Conservation (phyloP, 2,113 vertebrate genomes). For the Lutjanus erythropterus region DNA sequence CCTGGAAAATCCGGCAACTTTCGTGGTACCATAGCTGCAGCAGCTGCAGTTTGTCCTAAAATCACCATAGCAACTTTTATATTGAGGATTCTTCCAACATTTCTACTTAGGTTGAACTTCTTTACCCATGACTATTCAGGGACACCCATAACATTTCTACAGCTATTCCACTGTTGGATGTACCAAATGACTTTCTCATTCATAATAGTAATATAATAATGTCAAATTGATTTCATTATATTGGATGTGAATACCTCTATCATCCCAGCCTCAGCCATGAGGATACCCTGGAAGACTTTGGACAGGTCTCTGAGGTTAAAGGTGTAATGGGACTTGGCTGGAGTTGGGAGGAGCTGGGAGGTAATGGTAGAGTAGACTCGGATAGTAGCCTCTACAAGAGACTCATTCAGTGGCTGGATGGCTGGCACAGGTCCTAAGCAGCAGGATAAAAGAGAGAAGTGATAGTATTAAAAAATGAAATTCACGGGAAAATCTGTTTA, state of each 20-base stretch:
- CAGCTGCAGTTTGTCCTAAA: conserved; percentile 87
- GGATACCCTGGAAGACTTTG: conserved; percentile 95
- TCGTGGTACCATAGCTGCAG: conserved; percentile 94
- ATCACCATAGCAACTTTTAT: background rate
- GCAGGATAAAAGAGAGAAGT: background rate
- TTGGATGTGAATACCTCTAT: conserved; percentile 78
- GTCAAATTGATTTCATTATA: background rate
- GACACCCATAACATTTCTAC: background rate
- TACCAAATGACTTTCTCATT: background rate
- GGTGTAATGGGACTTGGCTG: conserved; percentile 94
- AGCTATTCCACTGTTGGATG: background rate
- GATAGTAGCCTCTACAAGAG: conserved; percentile 90
- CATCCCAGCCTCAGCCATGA: conserved; percentile 89
- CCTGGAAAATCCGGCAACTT: conserved; percentile 92
- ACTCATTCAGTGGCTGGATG: conserved; percentile 81
- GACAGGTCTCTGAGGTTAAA: conserved; percentile 96
- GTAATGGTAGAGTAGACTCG: conserved; percentile 87
- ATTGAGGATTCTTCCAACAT: background rate
- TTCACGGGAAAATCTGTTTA: background rate
- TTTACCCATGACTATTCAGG: background rate
- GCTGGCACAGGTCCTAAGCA: conserved; percentile 77
- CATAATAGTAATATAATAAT: background rate
- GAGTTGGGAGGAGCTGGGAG: conserved; percentile 93
- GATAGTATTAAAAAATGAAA: background rate
- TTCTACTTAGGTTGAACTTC: background rate